phyloP scores from a whole-genome alignment of 2,113 vertebrate genomes.

The Dicaeum eximium region DNA sequence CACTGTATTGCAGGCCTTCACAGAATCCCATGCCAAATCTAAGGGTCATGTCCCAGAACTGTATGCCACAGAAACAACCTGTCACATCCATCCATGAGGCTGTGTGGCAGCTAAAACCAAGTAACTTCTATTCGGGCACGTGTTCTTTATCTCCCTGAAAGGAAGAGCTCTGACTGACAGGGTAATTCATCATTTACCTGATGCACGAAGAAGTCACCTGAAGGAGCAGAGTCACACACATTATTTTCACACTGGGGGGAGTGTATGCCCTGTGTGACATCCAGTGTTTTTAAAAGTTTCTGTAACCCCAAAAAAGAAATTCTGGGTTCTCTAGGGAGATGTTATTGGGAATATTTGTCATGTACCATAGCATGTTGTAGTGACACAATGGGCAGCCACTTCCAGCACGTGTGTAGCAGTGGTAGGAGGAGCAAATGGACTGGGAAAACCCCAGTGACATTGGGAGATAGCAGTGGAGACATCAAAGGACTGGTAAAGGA shows the following conservation, averaged over 20 bases:
- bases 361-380: fast-evolving
- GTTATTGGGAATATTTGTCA: background rate
- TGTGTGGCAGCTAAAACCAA: constrained; percentile 18
- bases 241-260: constrained; percentile 9
- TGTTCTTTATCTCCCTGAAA: constrained; percentile 54
- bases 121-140: constrained; percentile 1
- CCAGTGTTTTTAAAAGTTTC: background rate
- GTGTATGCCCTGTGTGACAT: background rate
- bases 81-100: background rate
- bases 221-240: constrained; percentile 31
- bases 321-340: background rate
- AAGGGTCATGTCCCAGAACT: background rate
- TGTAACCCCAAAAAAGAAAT: background rate
- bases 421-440: background rate
- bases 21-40: background rate
- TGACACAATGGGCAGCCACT: background rate
- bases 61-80: background rate
- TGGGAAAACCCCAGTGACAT: background rate
- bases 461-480: background rate
- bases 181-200: constrained; percentile 65
- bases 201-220: constrained; percentile 2
- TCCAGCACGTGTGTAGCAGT: background rate
- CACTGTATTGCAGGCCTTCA: background rate
- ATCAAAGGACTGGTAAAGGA: background rate
- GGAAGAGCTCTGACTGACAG: constrained; percentile 45